phyloP scores from a whole-genome alignment of 2,113 vertebrate genomes.

The Dromiciops gliroides region DNA sequence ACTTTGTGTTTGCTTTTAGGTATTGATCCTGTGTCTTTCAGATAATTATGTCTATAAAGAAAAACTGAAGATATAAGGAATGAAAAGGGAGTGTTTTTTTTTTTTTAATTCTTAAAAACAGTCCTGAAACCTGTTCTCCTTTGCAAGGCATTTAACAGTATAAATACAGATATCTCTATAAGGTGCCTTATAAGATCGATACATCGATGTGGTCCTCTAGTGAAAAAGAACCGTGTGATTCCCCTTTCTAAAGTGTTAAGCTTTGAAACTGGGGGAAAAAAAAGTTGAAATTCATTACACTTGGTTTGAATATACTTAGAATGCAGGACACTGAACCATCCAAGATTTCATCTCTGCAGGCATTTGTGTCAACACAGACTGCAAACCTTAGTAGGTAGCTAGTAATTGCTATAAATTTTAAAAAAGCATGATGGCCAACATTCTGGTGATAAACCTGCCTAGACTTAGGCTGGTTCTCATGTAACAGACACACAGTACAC shows the following conservation, averaged over 20 bases:
- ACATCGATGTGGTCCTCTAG: constrained; percentile 17
- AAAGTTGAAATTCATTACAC: constrained; percentile 39
- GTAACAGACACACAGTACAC: background rate
- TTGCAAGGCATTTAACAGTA: constrained; percentile 18
- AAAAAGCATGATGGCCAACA: background rate
- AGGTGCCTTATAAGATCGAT: constrained; percentile 28
- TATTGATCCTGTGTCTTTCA: constrained; percentile 37
- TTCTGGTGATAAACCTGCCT: background rate
- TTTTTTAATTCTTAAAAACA: constrained; percentile 25
- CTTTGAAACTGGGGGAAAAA: constrained; percentile 43
- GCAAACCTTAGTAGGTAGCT: background rate
- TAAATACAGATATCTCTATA: constrained; percentile 33
- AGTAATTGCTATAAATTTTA: background rate
- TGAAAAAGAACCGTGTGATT: background rate
- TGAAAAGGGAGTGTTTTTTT: constrained; percentile 6
- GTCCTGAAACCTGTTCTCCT: background rate
- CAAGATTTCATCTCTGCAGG: background rate
- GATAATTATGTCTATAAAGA: background rate
- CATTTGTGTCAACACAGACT: background rate
- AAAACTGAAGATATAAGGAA: constrained; percentile 52
- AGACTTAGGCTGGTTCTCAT: background rate
- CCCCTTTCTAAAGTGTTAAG: constrained; percentile 7
- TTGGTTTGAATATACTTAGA: constrained; percentile 31
- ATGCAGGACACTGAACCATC: background rate
- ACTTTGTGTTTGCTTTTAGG: constrained; percentile 28